Percentiles rank a stretch among this genome's conserved stretches.
Evolutionary conservation across 2,888 invertebrate species (phyloP).

Genomic region (Criorhina ranunculi): DNA sequence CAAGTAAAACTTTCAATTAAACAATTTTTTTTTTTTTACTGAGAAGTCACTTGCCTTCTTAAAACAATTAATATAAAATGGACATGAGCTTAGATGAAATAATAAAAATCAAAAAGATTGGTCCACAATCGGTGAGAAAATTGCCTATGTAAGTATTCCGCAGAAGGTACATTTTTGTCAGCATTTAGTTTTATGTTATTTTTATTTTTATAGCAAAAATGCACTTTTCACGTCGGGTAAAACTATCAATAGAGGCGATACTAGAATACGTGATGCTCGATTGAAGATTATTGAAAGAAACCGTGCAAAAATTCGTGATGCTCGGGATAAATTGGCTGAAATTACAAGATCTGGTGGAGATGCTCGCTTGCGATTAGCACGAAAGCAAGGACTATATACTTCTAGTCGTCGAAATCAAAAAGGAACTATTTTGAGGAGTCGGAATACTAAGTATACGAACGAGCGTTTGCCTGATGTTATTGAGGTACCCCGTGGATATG

Average conservation of each 20-base stretch:
- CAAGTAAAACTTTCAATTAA: slow-evolving; percentile 8
- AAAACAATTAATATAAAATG: slow-evolving; percentile 70
- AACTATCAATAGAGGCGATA: slow-evolving; percentile 34
- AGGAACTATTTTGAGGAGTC: slow-evolving; percentile 7
- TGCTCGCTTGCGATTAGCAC: slow-evolving; percentile 89
- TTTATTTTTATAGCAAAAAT: slow-evolving; percentile 41
- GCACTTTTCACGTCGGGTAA: slow-evolving; percentile 42
- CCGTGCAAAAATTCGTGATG: slow-evolving; percentile 90
- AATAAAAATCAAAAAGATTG: slow-evolving; percentile 80
- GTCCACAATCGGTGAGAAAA: slow-evolving; percentile 51
- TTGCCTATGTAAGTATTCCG: slow-evolving; percentile 56
- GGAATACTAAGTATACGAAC: slow-evolving; percentile 37
- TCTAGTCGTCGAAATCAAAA: slow-evolving; percentile 38
- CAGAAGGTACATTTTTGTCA: not conserved
- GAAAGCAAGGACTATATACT: slow-evolving; percentile 83
- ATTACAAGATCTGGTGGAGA: slow-evolving; percentile 90
- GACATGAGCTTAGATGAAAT: slow-evolving; percentile 82
- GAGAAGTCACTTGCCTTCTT: not conserved
- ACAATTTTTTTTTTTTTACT: not conserved
- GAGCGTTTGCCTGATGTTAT: slow-evolving; percentile 77
- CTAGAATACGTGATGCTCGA: slow-evolving; percentile 87
- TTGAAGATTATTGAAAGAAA: slow-evolving; percentile 92
- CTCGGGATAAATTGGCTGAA: slow-evolving; percentile 91
- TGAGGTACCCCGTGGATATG: slow-evolving; percentile 82
- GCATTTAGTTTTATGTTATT: not conserved